phyloP scores from a whole-genome alignment of 2,888 invertebrate genomes.

The Parapristionchus giblindavisi region DNA sequence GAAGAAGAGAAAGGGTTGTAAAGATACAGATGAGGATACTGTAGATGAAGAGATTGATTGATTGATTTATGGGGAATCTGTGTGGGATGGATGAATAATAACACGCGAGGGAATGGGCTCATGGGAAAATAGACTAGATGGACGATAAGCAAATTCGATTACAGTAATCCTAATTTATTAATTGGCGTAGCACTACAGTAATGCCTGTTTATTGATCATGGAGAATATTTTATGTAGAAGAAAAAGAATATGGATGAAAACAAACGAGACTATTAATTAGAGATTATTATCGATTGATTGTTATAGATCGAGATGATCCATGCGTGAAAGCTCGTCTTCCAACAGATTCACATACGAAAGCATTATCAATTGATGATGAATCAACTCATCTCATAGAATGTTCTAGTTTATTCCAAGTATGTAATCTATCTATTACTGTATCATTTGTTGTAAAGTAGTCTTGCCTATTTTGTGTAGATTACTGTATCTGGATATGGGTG shows the following conservation, averaged over 20 bases:
- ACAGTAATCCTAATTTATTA: too few species aligned
- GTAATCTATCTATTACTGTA: neutral
- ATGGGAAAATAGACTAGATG: too few species aligned
- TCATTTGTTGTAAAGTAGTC: neutral
- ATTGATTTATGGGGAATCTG: too few species aligned
- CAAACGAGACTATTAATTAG: neutral
- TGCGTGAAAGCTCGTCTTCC: conserved; percentile 55
- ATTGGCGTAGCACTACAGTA: too few species aligned
- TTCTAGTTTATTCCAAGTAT: conserved; percentile 56
- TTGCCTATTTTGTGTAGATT: conserved; percentile 9
- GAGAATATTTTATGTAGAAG: too few species aligned
- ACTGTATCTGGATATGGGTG: neutral
- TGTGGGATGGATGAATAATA: too few species aligned
- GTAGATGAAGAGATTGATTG: too few species aligned
- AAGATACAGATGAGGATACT: too few species aligned
- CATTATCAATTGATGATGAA: conserved; percentile 63
- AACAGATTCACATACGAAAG: conserved; percentile 64
- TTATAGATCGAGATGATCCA: conserved; percentile 28
- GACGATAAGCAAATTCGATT: too few species aligned
- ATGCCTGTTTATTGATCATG: too few species aligned
- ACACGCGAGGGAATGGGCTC: too few species aligned
- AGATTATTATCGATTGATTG: neutral
- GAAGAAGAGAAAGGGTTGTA: neutral
- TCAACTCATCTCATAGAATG: conserved; percentile 66
- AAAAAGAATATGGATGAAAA: neutral